Evolutionary conservation across 2,113 vertebrate genomes (phyloP).

Genomic region (Gymnorhina tibicen): DNA sequence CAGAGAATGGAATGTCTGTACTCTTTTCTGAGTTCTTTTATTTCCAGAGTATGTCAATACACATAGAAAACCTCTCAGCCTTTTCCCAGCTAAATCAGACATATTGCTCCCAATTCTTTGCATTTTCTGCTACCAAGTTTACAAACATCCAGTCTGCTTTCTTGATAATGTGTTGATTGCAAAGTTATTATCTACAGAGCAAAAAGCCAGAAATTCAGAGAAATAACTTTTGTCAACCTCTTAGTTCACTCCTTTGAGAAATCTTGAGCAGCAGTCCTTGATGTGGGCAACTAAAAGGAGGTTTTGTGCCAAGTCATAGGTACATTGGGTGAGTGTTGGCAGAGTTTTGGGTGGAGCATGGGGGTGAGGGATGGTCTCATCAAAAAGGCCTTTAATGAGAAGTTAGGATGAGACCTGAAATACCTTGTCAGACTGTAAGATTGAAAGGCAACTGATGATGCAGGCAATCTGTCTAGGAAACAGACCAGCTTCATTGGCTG

Average conservation of each 20-base stretch:
- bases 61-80: neutral
- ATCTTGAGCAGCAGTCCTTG: neutral
- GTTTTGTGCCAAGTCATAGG: neutral
- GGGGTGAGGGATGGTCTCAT: accelerated
- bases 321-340: neutral
- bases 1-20: neutral
- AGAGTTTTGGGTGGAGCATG: neutral
- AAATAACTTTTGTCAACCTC: neutral
- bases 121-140: neutral
- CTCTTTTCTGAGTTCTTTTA: neutral
- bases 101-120: neutral
- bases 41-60: neutral
- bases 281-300: neutral
- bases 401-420: neutral
- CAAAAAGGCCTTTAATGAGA: neutral
- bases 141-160: neutral
- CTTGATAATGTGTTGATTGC: neutral
- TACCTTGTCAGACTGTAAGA: neutral
- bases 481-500: neutral
- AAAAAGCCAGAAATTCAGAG: neutral
- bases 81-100: neutral
- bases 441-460: neutral
- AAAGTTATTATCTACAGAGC: neutral
- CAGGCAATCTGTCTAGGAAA: neutral
- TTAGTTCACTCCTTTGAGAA: neutral